Base-by-base conservation (phyloP, 1,140 invertebrate species). In the Saccostrea cuccullata region DNA sequence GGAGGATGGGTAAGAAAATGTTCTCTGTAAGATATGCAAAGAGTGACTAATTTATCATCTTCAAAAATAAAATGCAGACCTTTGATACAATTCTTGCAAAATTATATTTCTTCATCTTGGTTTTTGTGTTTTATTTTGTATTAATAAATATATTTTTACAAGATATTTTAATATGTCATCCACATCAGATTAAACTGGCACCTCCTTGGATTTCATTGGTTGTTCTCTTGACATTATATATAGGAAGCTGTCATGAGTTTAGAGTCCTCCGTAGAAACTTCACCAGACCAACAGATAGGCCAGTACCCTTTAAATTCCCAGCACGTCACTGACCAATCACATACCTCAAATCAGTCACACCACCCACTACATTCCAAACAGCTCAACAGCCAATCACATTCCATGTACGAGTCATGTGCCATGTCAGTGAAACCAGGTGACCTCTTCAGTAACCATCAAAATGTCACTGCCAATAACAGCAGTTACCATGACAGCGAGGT, bases 1-100 rank as follows among this genome's bases (percentile, higher is more conserved):
- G 93, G 93, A 67, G 93, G 92, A 88, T 93, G 93, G 93, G 93
- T 93, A 89, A 87, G 85, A 67, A 47, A 47, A 47, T 47, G 47
- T 47, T 47, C 47, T 47, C 9, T 47, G 9, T 9, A 47, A 47
- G 47, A 47, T 47, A 47, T 47, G 9, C 47, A 2, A 47, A 8
- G 47, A 47, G 47, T 8, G 30, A 36, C 0, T 36, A 36, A 36
- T 36, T 36, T 2, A 36, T 36, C n/a, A n/a, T 36, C 2, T 36
- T 36, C 30, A 36, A 2, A 36, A 36, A 36, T 36, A 36, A 36
- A 36, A 36, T 47, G 1, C 47, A 47, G 47, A 47, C 0, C 47
- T 3, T 9, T 2, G 6, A 47, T 2, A 47, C 5, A 47, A 36
- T 36, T 36, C 6, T 47, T 2, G 6, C 47, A 47, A 47, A 47